A percentile compares a stretch with the other conserved stretches of the same genome.
Conservation (phyloP, 2,888 invertebrate genomes). For the Argyra leucocephala region DNA sequence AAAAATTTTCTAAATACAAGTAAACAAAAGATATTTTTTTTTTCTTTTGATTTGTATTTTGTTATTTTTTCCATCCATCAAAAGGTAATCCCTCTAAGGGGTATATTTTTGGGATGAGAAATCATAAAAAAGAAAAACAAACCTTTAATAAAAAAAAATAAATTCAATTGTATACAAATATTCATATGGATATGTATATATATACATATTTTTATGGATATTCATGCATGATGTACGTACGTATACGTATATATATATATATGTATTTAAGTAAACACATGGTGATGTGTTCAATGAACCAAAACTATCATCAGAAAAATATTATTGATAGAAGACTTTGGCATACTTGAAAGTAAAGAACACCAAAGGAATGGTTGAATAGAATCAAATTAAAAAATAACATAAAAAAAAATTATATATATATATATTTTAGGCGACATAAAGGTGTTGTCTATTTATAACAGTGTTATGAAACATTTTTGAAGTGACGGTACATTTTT, state of each 20-base stretch:
- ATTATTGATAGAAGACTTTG: too few species aligned
- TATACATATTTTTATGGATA: too few species aligned
- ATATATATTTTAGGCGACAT: background rate
- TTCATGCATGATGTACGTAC: background rate
- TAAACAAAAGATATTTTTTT: background rate
- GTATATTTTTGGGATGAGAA: background rate
- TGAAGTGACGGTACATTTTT: too few species aligned
- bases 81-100: slow-evolving; percentile 6
- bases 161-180: too few species aligned
- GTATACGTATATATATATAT: background rate
- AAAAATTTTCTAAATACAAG: too few species aligned
- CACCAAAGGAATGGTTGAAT: background rate
- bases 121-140: too few species aligned
- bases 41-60: background rate
- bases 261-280: background rate
- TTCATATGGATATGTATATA: too few species aligned
- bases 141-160: too few species aligned
- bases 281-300: slow-evolving; percentile 4
- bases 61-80: background rate
- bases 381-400: background rate
- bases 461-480: too few species aligned
- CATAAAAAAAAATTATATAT: too few species aligned
- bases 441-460: background rate
- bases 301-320: background rate
- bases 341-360: too few species aligned